Evolutionary conservation across 2,797 vertebrate species (phyloP).

Genomic region (Macropus fuliginosus): DNA sequence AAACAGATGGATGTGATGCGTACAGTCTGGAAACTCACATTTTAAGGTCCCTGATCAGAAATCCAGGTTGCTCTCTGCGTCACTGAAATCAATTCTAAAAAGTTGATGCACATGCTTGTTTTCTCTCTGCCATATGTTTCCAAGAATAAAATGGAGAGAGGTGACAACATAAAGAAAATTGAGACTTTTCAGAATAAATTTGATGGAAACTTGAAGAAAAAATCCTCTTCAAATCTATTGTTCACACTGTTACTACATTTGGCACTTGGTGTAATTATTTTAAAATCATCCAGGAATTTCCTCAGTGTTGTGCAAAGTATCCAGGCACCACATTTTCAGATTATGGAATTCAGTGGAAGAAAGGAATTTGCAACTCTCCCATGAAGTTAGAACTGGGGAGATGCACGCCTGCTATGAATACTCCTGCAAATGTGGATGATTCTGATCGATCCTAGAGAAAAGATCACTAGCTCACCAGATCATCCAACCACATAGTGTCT

Average conservation of each 20-base stretch:
- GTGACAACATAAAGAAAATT: slow-evolving; percentile 1
- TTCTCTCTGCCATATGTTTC: slow-evolving; percentile 20
- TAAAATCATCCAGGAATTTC: slow-evolving; percentile 8
- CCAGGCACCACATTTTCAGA: neutral
- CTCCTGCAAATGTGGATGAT: neutral
- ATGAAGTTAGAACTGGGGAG: neutral
- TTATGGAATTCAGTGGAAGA: neutral
- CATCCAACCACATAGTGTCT: slow-evolving; percentile 56
- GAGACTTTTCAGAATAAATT: slow-evolving; percentile 29
- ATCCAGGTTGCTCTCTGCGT: slow-evolving; percentile 13
- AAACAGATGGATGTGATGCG: neutral
- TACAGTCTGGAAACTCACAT: slow-evolving; percentile 9
- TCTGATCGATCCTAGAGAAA: slow-evolving; percentile 30
- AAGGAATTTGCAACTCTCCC: neutral
- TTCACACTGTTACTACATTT: slow-evolving; percentile 29
- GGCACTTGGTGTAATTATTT: slow-evolving; percentile 17
- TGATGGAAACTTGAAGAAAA: neutral
- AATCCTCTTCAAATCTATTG: neutral
- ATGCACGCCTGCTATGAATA: neutral
- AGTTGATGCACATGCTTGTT: slow-evolving; percentile 6
- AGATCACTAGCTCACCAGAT: slow-evolving; percentile 1
- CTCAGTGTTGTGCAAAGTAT: slow-evolving; percentile 20
- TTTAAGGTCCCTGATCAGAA: slow-evolving; percentile 43
- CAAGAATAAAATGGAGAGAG: slow-evolving; percentile 11
- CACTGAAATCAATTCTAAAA: slow-evolving; percentile 41